These are phyloP conservation scores for Alsophila aescularia DNA, from an alignment of 2,888 invertebrate genomes.

Conservation along the genomic window DNA sequence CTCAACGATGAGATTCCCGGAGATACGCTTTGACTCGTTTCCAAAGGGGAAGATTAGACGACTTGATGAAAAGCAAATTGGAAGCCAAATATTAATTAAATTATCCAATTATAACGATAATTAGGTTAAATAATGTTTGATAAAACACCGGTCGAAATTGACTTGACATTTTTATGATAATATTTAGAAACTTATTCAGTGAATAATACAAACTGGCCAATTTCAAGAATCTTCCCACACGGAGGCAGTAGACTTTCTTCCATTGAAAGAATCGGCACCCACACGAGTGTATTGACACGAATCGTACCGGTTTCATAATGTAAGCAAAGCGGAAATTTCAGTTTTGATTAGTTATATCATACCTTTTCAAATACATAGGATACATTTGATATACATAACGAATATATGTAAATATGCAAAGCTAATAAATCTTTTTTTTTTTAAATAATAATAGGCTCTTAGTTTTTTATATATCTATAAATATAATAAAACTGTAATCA, in stretches of 20 bases:
- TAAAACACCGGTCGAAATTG: not conserved
- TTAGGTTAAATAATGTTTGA: conserved; percentile 30
- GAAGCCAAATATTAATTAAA: conserved; percentile 32
- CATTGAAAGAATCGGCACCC: conserved; percentile 72
- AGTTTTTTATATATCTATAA: no score
- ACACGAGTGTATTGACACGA: conserved; percentile 65
- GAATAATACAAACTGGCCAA: conserved; percentile 47
- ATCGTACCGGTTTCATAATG: conserved; percentile 74
- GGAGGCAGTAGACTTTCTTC: conserved; percentile 66
- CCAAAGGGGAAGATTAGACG: conserved; percentile 58
- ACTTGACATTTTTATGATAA: conserved; percentile 7
- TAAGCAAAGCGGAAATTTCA: conserved; percentile 65
- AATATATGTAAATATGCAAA: conserved; percentile 45
- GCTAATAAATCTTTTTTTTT: no score
- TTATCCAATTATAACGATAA: conserved; percentile 32
- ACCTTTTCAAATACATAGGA: conserved; percentile 44
- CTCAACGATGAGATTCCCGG: conserved; percentile 66
- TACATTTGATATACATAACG: conserved; percentile 48
- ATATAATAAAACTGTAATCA: no score
- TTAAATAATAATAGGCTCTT: no score
- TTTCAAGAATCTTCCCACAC: conserved; percentile 55
- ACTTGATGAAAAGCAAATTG: conserved; percentile 58
- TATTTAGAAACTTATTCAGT: conserved; percentile 8
- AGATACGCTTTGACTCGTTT: conserved; percentile 63
- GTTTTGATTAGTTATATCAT: conserved; percentile 68